Conservation (phyloP, 2,113 vertebrate genomes). For the Hylia prasina region DNA sequence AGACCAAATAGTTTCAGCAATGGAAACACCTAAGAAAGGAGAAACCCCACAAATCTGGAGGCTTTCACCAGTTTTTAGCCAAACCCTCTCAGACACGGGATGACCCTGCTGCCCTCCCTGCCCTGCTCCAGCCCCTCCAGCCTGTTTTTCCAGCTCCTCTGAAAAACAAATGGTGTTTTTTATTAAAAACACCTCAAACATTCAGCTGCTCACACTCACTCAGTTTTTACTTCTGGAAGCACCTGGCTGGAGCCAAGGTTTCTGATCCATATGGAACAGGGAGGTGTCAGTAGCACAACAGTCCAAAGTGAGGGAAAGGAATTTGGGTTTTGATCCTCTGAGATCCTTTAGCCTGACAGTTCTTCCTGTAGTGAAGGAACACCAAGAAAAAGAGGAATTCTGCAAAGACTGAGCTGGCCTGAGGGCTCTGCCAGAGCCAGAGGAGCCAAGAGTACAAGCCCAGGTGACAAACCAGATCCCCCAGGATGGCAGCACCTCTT, state of each 20-base stretch:
- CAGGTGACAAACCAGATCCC: background rate
- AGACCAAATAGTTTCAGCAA: background rate
- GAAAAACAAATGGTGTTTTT: background rate
- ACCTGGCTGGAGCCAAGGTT: background rate
- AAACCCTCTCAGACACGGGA: background rate
- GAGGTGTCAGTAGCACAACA: background rate
- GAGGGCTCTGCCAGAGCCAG: background rate
- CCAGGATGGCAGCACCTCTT: background rate
- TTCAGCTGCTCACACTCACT: background rate
- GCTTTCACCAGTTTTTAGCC: background rate
- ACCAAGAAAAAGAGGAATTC: background rate
- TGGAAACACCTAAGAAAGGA: background rate
- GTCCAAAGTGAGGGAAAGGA: background rate
- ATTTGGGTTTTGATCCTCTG: background rate
- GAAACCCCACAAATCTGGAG: background rate
- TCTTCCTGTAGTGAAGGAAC: background rate
- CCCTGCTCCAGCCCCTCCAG: background rate
- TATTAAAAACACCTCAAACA: background rate
- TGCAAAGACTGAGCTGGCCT: background rate
- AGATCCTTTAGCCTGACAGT: background rate
- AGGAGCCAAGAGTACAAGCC: rapidly evolving
- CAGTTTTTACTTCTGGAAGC: background rate
- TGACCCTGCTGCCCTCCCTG: background rate
- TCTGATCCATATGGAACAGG: background rate
- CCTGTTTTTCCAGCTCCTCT: background rate